Base-by-base conservation (phyloP, 64 coral and sea anemone genomes). In the Anthopleura sola region DNA sequence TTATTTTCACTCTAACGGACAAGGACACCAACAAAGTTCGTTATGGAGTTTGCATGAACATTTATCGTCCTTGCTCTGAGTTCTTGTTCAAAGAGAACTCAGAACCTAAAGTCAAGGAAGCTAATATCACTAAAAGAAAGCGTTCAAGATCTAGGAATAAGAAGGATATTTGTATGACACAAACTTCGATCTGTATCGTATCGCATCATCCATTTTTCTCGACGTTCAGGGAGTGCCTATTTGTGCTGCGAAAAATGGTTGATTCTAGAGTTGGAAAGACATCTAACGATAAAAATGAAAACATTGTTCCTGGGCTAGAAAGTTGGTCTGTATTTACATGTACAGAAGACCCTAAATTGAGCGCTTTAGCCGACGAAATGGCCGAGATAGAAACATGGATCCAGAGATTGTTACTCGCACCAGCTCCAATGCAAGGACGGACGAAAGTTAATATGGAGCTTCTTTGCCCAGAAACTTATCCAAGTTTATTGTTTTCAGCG, bases 141-240 rank as follows among this genome's bases (percentile, higher is more conserved):
- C 94, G 94, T 6, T 86, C 85, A 15, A 83, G 81, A 83, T 75
- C 81, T 14, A 80, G 86, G 64, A 55, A 87, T 51, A 94, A 85
- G 68, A 86, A 92, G 23, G 83, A 91, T 44, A 92, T 94, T 48
- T 99, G 97, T 40, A 99, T 99, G 97, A 94, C 92, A 75, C 84
- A 95, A 36, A 99, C 97, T 20, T 99, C 97, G 1, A 55, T 99
- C 24, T 99, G 92, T 37, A 94, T 99, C 47, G 71, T 99, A 53
- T 99, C 97, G 36, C 97, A 99, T 99, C 93, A 99, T 90, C 93
- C 97, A 2, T 92, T 99, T 89, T 99, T 94, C 86, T 91, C 97
- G 3, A 92, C 93, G 21, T 99, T 95, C 69, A 94, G 97, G 90
- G 97, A 99, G 90, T 94, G 97, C 85, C 93, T 99, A 6, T 95